phyloP scores from a whole-genome alignment of 2,888 invertebrate species.

The Callosobruchus maculatus region DNA sequence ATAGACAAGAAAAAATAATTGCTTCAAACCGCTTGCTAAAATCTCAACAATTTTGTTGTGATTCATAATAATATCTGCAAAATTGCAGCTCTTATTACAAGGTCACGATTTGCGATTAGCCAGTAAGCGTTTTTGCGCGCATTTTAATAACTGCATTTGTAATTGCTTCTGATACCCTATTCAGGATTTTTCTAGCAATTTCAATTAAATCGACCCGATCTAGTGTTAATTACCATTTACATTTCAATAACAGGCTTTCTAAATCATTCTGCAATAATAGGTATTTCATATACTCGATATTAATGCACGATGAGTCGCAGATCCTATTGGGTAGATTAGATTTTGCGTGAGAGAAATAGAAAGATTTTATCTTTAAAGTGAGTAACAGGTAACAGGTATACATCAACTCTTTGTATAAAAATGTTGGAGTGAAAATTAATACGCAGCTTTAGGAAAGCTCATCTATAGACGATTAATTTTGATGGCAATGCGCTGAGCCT shows the following conservation, averaged over 20 bases:
- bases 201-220: background rate
- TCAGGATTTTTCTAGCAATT: background rate
- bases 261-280: background rate
- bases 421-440: background rate
- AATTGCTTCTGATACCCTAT: background rate
- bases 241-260: background rate
- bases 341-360: background rate
- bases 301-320: background rate
- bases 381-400: background rate
- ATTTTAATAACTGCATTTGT: background rate
- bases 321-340: background rate
- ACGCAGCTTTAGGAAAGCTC: background rate
- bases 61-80: background rate
- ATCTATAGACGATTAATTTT: background rate
- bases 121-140: background rate
- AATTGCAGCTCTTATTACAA: background rate
- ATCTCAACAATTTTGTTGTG: background rate
- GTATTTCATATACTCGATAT: background rate
- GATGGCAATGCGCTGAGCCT: background rate
- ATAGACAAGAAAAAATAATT: too few relatives aligned
- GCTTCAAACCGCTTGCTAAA: too few relatives aligned
- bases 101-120: background rate
- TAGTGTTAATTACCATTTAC: background rate
- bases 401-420: background rate
- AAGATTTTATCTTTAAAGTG: background rate